Evolutionary conservation across 2,797 vertebrate genomes (phyloP), one percentile per base, ranked within the genome.

Genomic region (Cossypha heuglini): DNA sequence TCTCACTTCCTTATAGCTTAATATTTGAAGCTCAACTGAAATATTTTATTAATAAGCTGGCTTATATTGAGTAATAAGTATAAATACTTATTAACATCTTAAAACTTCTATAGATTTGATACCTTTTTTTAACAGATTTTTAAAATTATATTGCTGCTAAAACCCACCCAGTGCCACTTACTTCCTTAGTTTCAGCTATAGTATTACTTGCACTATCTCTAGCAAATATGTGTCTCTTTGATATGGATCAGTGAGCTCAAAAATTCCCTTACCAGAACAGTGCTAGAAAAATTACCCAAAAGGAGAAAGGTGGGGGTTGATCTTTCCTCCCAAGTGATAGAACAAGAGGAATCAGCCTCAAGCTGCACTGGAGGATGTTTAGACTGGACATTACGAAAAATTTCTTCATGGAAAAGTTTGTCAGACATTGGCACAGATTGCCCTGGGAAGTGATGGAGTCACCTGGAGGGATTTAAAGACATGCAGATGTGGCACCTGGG

Each of bases 141-240:
- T 1, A 4, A 7, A 37, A 72, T 31, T 16, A n/a, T 12, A 69
- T 55, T 37, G 28, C 45, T 88, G 33, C 24, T 51, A 58, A 76
- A 63, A 14, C 11, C 35, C 14, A 9, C 0, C 1, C 49, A 49
- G 38, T n/a, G 64, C 33, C 21, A 57, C 0, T 0, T 31, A 22
- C 9, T 59, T 38, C 22, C 55, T 80, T 29, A 51, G 12, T 25
- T 24, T 63, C 76, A 93, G 51, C 15, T 35, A 3, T 22, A 57
- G 1, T 3, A 71, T 77, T 67, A 64, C 35, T 45, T 72, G 63
- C 25, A 66, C 57, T 73, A 13, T 69, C 46, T 85, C 43, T 17
- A 85, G 43, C 10, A 80, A 68, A 67, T 14, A 18, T n/a, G 20
- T 57, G 38, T 37, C 76, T 64, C 10, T 43, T 42, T 43, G 46